Base-by-base conservation (phyloP, 1,140 invertebrate species). In the Campoletis sonorensis region DNA sequence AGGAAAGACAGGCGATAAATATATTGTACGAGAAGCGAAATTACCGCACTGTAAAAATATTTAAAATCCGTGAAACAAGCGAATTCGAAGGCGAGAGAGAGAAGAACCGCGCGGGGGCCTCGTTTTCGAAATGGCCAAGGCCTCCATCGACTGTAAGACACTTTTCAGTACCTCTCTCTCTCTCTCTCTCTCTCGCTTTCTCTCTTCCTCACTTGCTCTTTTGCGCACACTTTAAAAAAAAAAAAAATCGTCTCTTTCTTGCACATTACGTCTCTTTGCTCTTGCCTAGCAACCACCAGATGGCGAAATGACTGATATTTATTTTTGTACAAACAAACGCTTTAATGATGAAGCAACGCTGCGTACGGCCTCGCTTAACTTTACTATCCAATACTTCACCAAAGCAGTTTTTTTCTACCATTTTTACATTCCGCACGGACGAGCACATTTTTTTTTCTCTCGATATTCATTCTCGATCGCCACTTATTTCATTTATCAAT, bases 241-340 rank as follows among this genome's bases (percentile, higher is more conserved):
- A 26, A 64, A n/a, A 33, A 18, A 27, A 27, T 64, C 54, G 10
- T 78, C 76, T 67, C 37, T 67, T 30, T 78, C 61, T 40, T 27
- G 26, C 76, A 26, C 37, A 40, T 75, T 30, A 7, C 21, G 16
- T 61, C 33, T 78, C n/a, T 45, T 58, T 67, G 16, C 8, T 64
- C 76, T 78, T 51, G 76, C 76, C 76, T 78, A 78, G 76, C 76
- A 78, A 78, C 76, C 85, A 72, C 83, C 86, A 88, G 85, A 88
- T 88, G 87, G 85, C 85, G 83, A 85, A 87, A 86, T 84, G 83
- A 68, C 79, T 83, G 81, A 84, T 89, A 88, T 89, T 89, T 87
- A 86, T 89, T 89, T 89, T 90, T 85, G 83, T 88, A 85, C 86
- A 89, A 89, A 89, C 88, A 90, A 90, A 88, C 86, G 87, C 85